Evolutionary conservation across 2,888 invertebrate species (phyloP).

Genomic region (Eristalis tenax): DNA sequence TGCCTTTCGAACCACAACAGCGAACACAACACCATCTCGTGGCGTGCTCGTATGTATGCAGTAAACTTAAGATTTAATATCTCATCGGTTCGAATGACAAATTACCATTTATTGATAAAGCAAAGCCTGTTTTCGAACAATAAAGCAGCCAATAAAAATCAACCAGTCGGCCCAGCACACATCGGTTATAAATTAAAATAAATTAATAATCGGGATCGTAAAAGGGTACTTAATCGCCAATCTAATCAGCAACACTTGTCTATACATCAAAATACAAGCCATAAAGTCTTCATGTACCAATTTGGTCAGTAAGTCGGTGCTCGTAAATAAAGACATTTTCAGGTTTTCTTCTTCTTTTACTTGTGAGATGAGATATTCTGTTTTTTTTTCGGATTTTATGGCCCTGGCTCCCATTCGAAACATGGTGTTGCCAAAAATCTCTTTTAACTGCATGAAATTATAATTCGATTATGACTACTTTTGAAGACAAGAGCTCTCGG

Average conservation of each 20-base stretch:
- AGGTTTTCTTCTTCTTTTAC: neutral
- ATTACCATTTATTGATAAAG: slow-evolving; percentile 30
- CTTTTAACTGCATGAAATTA: neutral
- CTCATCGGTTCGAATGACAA: slow-evolving; percentile 11
- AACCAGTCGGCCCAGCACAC: slow-evolving; percentile 24
- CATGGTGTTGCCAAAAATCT: neutral
- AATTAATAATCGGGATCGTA: slow-evolving; percentile 53
- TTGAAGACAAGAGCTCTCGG: neutral
- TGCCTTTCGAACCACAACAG: neutral
- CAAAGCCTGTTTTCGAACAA: slow-evolving; percentile 42
- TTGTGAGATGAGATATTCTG: neutral
- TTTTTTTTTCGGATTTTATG: neutral
- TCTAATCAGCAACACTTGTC: slow-evolving; percentile 60
- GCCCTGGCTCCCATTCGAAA: neutral
- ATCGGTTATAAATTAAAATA: slow-evolving; percentile 50
- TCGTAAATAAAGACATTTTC: slow-evolving; percentile 39
- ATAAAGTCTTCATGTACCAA: slow-evolving; percentile 45
- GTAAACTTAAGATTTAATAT: slow-evolving; percentile 30
- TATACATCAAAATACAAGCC: slow-evolving; percentile 31
- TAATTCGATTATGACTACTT: neutral
- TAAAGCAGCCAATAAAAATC: slow-evolving; percentile 50
- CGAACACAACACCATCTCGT: neutral
- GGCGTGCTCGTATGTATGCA: neutral
- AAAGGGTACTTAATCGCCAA: slow-evolving; percentile 46
- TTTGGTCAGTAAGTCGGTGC: slow-evolving; percentile 33